Base-by-base conservation (phyloP, 2,888 invertebrate genomes). In the Eupithecia insigniata region DNA sequence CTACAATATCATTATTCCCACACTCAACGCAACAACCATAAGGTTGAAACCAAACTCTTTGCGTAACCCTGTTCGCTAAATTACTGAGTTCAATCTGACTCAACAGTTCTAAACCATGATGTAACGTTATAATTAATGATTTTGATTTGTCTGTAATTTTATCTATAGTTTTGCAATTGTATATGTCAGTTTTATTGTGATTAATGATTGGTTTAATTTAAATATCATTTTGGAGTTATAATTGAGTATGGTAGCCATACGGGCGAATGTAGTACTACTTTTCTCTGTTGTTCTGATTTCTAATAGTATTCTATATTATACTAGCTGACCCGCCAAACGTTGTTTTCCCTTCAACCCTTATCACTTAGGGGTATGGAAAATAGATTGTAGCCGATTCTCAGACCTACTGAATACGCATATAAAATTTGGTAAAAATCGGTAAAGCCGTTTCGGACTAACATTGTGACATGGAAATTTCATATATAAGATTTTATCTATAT, bases 51-150 rank as follows among this genome's bases (percentile, higher is more conserved):
- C 58, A 61, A 16, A 34, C 39, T 73, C 46, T 76, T 78, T 78
- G 65, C 77, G 77, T 73, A 78, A 77, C 64, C 36, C 22, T 51
- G 39, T 51, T 65, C 55, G 70, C 70, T 72, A 75, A 74, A 73
- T 71, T 69, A 69, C 55, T 36, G 14, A 69, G 67, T 69, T 70
- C 64, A 68, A 74, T 34, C 69, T 72, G 78, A 77, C 75, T 74
- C 75, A 69, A 74, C 75, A 76, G 73, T 70, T 62, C 68, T 72
- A 70, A 74, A 76, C 74, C 70, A 74, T 69, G 71, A 78, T 70
- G 78, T 75, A 76, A 78, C 70, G 61, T 72, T 77, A 78, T 78
- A 76, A 79, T 78, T 78, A 78, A 79, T 77, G 76, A 76, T 72
- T 79, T 74, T 75, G 76, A 77, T 77, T 77, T 58, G 75, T 74